Percentiles rank a stretch among this genome's conserved stretches.
These are phyloP conservation scores for Lydus trimaculatus DNA, from an alignment of 2,888 invertebrate species.

Conservation along the genomic window DNA sequence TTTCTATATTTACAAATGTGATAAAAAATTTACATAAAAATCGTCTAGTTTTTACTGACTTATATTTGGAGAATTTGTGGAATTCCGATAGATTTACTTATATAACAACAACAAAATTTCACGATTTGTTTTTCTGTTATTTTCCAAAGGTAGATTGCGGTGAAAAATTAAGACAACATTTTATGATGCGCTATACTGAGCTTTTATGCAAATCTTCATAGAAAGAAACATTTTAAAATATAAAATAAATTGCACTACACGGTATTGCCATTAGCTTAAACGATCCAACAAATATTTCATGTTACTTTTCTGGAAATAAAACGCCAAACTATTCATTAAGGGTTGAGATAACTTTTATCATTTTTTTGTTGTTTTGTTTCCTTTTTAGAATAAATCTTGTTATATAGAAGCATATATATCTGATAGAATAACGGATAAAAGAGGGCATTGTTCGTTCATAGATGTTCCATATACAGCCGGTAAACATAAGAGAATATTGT, in stretches of 20 bases:
- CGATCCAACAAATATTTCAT: neutral
- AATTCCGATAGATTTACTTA: neutral
- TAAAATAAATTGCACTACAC: neutral
- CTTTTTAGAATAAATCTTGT: no score
- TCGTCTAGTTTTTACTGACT: neutral
- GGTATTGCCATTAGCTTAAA: slow-evolving; percentile 3
- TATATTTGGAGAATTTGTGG: neutral
- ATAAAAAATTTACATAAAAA: neutral
- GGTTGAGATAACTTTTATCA: neutral
- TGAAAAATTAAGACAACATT: neutral
- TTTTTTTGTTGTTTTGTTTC: no score
- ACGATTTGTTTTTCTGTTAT: no score
- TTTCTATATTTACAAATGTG: neutral
- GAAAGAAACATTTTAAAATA: neutral
- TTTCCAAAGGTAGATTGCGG: neutral
- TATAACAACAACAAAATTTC: no score
- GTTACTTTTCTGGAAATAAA: neutral
- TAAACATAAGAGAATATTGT: slow-evolving; percentile 37
- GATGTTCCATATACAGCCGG: slow-evolving; percentile 31
- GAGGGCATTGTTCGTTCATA: slow-evolving; percentile 27
- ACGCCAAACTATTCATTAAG: neutral
- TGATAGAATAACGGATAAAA: neutral
- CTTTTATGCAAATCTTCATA: neutral
- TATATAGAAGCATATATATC: no score
- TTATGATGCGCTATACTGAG: neutral